These are phyloP conservation scores for Upupa epops DNA, from an alignment of 2,113 vertebrate genomes.

Conservation along the genomic window DNA sequence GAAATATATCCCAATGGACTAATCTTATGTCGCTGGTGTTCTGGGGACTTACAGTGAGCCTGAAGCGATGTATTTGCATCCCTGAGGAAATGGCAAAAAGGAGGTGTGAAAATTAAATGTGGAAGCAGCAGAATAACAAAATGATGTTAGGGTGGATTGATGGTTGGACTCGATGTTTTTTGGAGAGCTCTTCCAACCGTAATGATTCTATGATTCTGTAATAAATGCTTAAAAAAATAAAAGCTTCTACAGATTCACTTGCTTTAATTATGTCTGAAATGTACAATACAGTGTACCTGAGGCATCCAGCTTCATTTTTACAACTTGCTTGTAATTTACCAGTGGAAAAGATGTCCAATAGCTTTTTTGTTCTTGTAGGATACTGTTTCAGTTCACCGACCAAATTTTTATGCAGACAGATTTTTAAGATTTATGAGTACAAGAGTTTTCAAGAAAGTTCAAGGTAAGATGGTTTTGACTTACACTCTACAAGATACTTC, in stretches of 20 bases:
- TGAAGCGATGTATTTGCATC: not conserved
- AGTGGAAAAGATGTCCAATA: not conserved
- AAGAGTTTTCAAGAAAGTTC: conserved; percentile 93
- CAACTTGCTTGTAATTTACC: not conserved
- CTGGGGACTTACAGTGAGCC: not conserved
- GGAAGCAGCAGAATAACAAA: not conserved
- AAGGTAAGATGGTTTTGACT: conserved; percentile 80
- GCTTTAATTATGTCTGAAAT: not conserved
- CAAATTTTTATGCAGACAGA: conserved; percentile 94
- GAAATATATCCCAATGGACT: not conserved
- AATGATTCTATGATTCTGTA: too few relatives aligned
- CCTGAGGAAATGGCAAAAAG: not conserved
- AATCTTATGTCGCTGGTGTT: fast-evolving
- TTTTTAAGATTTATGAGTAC: conserved; percentile 98
- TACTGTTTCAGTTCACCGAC: conserved; percentile 93
- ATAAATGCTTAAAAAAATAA: not conserved
- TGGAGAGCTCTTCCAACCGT: too few relatives aligned
- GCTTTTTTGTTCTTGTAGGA: conserved; percentile 79
- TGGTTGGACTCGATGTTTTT: too few relatives aligned
- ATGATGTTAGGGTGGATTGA: not conserved
- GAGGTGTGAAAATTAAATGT: not conserved
- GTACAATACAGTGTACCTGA: not conserved
- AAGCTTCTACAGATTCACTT: not conserved
- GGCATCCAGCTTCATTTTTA: not conserved
- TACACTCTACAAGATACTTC: not conserved